A percentile compares a stretch with the other conserved stretches of the same genome.
phyloP scores from a whole-genome alignment of 92 coral and sea anemone genomes.

The Paragorgia papillata region DNA sequence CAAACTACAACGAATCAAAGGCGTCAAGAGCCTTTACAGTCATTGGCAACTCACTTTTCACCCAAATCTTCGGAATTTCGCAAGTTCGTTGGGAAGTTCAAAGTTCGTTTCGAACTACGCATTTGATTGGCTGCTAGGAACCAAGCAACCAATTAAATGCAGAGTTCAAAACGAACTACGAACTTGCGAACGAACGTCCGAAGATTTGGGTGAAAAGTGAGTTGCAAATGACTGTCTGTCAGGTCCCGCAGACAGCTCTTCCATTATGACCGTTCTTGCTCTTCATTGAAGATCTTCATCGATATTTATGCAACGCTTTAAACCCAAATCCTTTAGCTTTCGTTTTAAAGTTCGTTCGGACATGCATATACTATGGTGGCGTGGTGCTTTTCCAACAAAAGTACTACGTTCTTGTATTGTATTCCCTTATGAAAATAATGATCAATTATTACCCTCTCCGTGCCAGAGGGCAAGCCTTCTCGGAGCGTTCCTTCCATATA shows the following conservation, averaged over 20 bases:
- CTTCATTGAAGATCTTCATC: conserved; percentile 36
- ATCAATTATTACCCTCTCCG: too few relatives aligned
- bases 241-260: conserved; percentile 50
- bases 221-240: too few relatives aligned
- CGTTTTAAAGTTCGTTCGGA: conserved; percentile 61
- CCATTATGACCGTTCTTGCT: conserved; percentile 42
- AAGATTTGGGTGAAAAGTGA: too few relatives aligned
- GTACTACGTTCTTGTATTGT: conserved; percentile 28
- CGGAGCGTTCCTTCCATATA: too few relatives aligned
- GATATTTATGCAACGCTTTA: conserved; percentile 30
- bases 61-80: too few relatives aligned
- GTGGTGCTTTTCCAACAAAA: conserved; percentile 42
- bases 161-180: too few relatives aligned
- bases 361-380: conserved; percentile 34
- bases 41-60: conserved; percentile 50
- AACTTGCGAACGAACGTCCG: too few relatives aligned
- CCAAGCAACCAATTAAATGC: too few relatives aligned
- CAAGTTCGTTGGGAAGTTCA: too few relatives aligned
- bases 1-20: neutral
- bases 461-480: too few relatives aligned
- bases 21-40: neutral
- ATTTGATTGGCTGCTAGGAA: too few relatives aligned
- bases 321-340: conserved; percentile 65
- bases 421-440: conserved; percentile 30
- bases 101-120: too few relatives aligned